These are phyloP conservation scores for Azorinus chamasolen DNA, from an alignment of 2,888 invertebrate genomes.

Conservation along the genomic window DNA sequence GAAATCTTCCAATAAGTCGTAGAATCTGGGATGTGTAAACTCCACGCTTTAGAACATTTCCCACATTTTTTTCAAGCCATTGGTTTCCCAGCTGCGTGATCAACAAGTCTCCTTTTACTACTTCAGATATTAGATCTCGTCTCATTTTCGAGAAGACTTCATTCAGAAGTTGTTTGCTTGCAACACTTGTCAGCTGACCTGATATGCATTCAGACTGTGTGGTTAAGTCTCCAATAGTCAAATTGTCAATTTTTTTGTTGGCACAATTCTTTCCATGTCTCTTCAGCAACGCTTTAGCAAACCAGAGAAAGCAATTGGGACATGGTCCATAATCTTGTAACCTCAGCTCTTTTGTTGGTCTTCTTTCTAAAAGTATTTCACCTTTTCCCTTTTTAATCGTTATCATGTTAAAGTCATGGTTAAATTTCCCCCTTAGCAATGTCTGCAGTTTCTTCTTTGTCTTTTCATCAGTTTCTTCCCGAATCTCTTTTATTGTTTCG, in stretches of 20 bases:
- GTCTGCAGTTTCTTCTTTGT: not conserved
- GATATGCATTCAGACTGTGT: constrained; percentile 25
- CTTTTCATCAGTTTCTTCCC: constrained; percentile 10
- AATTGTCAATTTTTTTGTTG: not conserved
- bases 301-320: constrained; percentile 33
- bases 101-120: constrained; percentile 22
- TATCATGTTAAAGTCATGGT: constrained; percentile 27
- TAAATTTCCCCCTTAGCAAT: constrained; percentile 17
- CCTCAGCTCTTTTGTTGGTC: constrained; percentile 1
- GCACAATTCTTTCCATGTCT: constrained; percentile 19
- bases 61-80: constrained; percentile 45
- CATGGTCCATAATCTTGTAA: constrained; percentile 34
- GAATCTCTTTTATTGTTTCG: constrained; percentile 19
- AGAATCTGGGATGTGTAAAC: constrained; percentile 42
- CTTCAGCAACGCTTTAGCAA: constrained; percentile 35
- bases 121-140: constrained; percentile 17
- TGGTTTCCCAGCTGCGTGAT: constrained; percentile 42
- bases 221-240: not conserved
- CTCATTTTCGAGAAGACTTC: constrained; percentile 44
- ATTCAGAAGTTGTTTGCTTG: constrained; percentile 13
- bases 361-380: constrained; percentile 35
- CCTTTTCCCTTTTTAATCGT: constrained; percentile 22
- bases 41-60: constrained; percentile 40
- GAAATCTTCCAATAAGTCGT: constrained; percentile 34
- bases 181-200: not conserved